These are phyloP conservation scores for Hemibagrus wyckioides DNA, from an alignment of 2,113 vertebrate genomes.

Conservation along the genomic window DNA sequence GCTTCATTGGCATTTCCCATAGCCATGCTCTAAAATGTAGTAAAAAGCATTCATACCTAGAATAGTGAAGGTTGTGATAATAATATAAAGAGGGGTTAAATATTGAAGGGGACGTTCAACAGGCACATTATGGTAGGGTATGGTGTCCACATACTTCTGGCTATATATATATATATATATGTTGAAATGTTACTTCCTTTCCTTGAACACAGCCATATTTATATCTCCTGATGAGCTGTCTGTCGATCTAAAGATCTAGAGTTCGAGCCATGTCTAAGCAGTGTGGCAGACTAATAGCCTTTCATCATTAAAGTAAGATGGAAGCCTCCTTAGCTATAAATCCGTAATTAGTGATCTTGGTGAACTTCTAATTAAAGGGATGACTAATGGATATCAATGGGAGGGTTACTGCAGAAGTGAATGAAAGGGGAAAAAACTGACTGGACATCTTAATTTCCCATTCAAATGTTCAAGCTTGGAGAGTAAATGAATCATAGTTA, in stretches of 20 bases:
- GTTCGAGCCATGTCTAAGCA: neutral
- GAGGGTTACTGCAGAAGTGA: neutral
- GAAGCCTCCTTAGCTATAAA: neutral
- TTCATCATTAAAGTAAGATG: conserved; percentile 7
- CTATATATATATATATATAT: neutral
- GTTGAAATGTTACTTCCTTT: neutral
- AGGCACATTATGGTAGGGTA: neutral
- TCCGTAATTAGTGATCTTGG: neutral
- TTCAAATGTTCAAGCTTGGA: neutral
- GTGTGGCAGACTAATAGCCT: conserved; percentile 16
- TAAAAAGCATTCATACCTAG: neutral
- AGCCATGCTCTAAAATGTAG: neutral
- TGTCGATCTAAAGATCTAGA: neutral
- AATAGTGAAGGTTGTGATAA: neutral
- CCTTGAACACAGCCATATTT: neutral
- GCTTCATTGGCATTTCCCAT: neutral
- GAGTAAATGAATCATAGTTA: neutral
- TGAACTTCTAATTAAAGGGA: conserved; percentile 13
- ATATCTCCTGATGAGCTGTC: neutral
- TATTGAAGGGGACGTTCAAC: neutral
- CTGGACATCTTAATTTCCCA: conserved; percentile 7
- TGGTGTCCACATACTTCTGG: no score
- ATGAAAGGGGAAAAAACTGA: neutral
- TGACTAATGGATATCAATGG: neutral
- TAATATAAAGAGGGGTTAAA: neutral